A percentile compares a stretch with the other conserved stretches of the same genome.
These are phyloP conservation scores for Beris chalybata DNA, from an alignment of 2,888 invertebrate species.

Conservation along the genomic window DNA sequence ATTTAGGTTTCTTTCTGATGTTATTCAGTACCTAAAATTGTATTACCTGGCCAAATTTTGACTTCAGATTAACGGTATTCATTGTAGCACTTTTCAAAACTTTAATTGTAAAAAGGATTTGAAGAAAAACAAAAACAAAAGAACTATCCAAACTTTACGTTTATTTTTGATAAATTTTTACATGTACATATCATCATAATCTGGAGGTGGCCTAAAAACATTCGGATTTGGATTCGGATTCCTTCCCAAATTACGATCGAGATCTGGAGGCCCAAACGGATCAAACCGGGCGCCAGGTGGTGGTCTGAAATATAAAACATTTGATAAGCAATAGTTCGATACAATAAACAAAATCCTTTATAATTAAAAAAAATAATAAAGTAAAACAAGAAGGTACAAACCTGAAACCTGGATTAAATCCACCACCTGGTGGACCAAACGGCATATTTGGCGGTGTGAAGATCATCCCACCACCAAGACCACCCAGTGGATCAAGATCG, in stretches of 20 bases:
- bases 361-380: neutral
- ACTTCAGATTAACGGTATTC: too few species aligned
- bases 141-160: too few species aligned
- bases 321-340: constrained; percentile 43
- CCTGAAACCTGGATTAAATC: constrained; percentile 35
- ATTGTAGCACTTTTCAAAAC: too few species aligned
- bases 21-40: too few species aligned
- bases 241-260: constrained; percentile 52
- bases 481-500: constrained; percentile 76
- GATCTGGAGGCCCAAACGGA: constrained; percentile 74
- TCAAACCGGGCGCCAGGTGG: constrained; percentile 80
- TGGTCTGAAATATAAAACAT: constrained; percentile 3
- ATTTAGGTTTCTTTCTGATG: too few species aligned
- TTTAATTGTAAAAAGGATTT: neutral
- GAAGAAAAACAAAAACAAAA: too few species aligned
- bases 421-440: constrained; percentile 48
- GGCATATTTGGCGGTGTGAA: constrained; percentile 62
- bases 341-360: too few species aligned
- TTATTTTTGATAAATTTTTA: constrained; percentile 45
- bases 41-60: neutral
- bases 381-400: constrained; percentile 3
- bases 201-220: constrained; percentile 72
- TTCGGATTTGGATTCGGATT: constrained; percentile 64
- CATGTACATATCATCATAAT: constrained; percentile 76
- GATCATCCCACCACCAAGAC: constrained; percentile 77